Evolutionary conservation across 64 coral and sea anemone genomes (phyloP).

Genomic region (Dendronephthya gigantea): DNA sequence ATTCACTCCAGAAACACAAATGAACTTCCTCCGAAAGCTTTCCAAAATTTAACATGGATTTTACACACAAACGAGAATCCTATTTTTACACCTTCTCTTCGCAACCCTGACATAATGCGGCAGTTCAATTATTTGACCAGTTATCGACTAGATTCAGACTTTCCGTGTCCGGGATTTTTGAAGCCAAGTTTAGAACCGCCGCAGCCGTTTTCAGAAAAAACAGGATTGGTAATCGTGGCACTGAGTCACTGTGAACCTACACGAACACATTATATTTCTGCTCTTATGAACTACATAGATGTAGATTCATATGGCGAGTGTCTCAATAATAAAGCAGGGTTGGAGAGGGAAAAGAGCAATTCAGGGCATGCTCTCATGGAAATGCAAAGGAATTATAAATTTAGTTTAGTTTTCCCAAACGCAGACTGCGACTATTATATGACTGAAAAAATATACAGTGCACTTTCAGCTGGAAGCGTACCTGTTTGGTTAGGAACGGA

Average conservation of each 20-base stretch:
- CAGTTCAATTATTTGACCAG: slow-evolving; percentile 25
- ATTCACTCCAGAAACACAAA: slow-evolving; percentile 30
- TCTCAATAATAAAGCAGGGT: background rate
- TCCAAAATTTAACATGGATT: slow-evolving; percentile 9
- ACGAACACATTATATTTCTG: slow-evolving; percentile 2
- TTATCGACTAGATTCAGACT: slow-evolving; percentile 45
- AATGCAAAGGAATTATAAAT: background rate
- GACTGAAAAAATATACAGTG: background rate
- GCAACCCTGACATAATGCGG: slow-evolving; percentile 11
- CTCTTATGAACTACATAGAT: background rate
- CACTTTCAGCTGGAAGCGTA: background rate
- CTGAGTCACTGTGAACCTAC: background rate
- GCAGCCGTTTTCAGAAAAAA: background rate
- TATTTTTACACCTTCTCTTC: slow-evolving; percentile 16
- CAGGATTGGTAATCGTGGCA: background rate
- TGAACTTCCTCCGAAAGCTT: background rate
- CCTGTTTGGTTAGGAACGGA: background rate
- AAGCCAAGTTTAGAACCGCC: background rate
- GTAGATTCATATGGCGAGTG: slow-evolving; percentile 12
- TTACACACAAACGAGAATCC: slow-evolving; percentile 38
- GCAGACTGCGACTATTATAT: slow-evolving; percentile 17
- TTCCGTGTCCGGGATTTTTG: slow-evolving; percentile 1
- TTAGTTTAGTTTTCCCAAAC: slow-evolving; percentile 5
- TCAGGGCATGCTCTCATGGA: background rate
- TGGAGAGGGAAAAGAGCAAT: background rate